A percentile compares a stretch with the other conserved stretches of the same genome.
Conservation (phyloP, 2,888 invertebrate genomes). For the Harpagoxenus sublaevis region DNA sequence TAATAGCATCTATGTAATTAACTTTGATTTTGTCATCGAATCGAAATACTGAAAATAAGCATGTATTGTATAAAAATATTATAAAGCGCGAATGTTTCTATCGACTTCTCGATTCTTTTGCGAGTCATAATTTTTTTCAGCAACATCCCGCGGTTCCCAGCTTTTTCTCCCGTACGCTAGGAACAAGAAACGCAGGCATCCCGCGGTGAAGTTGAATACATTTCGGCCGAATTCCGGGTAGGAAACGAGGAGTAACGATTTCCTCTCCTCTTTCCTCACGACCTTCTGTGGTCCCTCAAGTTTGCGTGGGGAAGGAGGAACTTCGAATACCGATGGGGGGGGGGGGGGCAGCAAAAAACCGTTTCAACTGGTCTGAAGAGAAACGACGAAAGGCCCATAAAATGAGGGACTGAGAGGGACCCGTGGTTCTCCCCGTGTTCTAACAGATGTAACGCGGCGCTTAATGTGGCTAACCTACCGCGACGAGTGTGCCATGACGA, state of each 20-base stretch:
- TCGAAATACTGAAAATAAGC: background rate
- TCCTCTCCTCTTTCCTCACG: conserved; percentile 9
- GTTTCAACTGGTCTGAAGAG: conserved; percentile 64
- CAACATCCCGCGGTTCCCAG: conserved; percentile 36
- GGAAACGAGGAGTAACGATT: conserved; percentile 70
- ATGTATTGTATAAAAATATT: background rate
- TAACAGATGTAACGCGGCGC: conserved; percentile 76
- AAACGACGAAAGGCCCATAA: conserved; percentile 61
- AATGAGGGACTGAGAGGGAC: conserved; percentile 57
- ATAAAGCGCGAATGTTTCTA: background rate
- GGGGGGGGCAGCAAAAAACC: conserved; percentile 72
- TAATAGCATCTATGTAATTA: background rate
- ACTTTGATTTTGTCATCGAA: background rate
- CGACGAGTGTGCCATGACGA: conserved; percentile 64
- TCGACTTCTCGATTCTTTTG: conserved; percentile 27
- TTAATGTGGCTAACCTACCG: conserved; percentile 68
- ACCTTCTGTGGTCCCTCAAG: conserved; percentile 44
- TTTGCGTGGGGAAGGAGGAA: conserved; percentile 36
- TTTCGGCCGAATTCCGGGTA: conserved; percentile 73
- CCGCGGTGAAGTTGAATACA: conserved; percentile 62
- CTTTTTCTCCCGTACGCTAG: conserved; percentile 51
- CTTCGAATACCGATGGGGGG: conserved; percentile 70
- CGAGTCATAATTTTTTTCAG: conserved; percentile 60
- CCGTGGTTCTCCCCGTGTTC: conserved; percentile 69
- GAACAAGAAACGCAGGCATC: conserved; percentile 67